These are phyloP conservation scores for Tetanocera ferruginea DNA, from an alignment of 2,888 invertebrate species.

Conservation along the genomic window DNA sequence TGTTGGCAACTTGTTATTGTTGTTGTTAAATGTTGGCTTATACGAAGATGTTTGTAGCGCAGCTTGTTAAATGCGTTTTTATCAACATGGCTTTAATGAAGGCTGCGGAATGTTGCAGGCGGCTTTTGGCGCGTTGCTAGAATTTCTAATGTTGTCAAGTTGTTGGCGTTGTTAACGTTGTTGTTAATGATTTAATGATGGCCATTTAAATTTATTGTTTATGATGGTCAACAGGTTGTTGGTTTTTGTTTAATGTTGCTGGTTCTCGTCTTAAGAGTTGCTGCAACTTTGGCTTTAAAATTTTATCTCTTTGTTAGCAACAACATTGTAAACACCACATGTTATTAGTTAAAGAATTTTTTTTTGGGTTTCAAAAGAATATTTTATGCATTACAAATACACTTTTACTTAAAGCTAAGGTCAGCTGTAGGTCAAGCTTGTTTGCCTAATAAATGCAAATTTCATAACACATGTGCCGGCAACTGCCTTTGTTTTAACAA, in stretches of 20 bases:
- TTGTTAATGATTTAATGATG: background rate
- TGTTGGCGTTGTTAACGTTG: background rate
- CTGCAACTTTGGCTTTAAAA: too few species aligned
- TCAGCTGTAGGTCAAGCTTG: background rate
- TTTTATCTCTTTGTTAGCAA: too few species aligned
- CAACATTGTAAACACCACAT: too few species aligned
- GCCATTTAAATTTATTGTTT: conserved; percentile 11
- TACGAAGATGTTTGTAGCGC: conserved; percentile 22
- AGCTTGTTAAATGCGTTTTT: conserved; percentile 32
- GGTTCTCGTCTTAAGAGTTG: background rate
- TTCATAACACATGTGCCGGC: too few species aligned
- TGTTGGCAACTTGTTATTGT: conserved; percentile 2
- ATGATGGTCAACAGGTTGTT: conserved; percentile 25
- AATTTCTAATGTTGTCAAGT: conserved; percentile 39
- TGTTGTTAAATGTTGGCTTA: conserved; percentile 13
- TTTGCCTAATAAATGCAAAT: too few species aligned
- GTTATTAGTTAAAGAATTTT: too few species aligned
- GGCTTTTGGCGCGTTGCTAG: conserved; percentile 51
- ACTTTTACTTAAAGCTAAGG: background rate
- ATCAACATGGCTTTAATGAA: conserved; percentile 25
- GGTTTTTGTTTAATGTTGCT: conserved; percentile 2
- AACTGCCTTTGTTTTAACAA: too few species aligned
- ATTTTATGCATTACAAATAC: background rate
- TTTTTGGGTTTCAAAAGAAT: too few species aligned
- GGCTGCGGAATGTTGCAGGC: conserved; percentile 34